These are phyloP conservation scores for Cotesia typhae DNA, from an alignment of 1,140 invertebrate species.

Conservation along the genomic window DNA sequence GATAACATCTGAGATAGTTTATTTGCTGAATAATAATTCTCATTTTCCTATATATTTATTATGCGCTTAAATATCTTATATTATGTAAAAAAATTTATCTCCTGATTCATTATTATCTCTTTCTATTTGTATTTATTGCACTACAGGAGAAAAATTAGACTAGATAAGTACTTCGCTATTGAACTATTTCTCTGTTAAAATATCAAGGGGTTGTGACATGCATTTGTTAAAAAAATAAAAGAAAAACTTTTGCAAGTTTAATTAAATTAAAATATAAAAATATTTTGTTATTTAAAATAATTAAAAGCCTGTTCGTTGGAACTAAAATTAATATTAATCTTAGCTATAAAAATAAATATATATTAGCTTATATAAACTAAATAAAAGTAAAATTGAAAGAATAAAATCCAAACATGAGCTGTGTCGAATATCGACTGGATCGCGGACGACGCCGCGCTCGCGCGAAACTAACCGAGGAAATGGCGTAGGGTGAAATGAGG, in stretches of 20 bases:
- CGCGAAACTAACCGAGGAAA: slow-evolving; percentile 25
- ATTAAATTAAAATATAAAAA: neutral
- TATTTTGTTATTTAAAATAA: too few species aligned
- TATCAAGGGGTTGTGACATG: slow-evolving; percentile 1
- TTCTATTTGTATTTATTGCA: slow-evolving; percentile 11
- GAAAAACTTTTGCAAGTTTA: neutral
- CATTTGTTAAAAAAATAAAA: neutral
- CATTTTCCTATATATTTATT: slow-evolving; percentile 1
- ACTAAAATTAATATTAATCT: neutral
- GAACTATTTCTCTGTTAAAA: neutral
- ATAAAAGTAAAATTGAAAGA: slow-evolving; percentile 1
- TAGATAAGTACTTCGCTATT: neutral
- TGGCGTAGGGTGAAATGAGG: slow-evolving; percentile 17
- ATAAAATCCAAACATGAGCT: slow-evolving; percentile 20
- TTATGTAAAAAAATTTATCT: neutral
- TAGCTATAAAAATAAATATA: neutral
- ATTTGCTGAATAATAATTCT: neutral
- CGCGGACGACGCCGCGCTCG: slow-evolving; percentile 28
- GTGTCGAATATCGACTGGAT: slow-evolving; percentile 32
- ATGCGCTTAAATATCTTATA: neutral
- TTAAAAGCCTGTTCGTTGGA: neutral
- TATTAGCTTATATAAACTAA: neutral
- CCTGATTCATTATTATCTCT: neutral
- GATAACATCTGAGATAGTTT: slow-evolving; percentile 22
- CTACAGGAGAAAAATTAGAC: neutral